These are phyloP conservation scores for Pseudochirops cupreus DNA, from an alignment of 2,797 vertebrate species.

Conservation along the genomic window DNA sequence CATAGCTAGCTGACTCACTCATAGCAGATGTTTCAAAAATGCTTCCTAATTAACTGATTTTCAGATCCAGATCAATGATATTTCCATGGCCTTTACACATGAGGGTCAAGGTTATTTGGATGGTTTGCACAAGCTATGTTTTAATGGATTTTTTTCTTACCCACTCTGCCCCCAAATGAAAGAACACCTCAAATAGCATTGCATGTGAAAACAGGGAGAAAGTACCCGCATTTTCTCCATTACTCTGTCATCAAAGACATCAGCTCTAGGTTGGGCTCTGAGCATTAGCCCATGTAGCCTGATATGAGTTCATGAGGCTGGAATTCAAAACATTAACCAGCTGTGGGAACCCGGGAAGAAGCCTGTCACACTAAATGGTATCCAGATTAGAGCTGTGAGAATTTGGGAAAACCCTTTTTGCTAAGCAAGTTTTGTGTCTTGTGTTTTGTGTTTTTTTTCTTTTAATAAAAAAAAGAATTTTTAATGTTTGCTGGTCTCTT, in stretches of 20 bases:
- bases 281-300: conserved; percentile 86
- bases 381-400: conserved; percentile 90
- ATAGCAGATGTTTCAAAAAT: not conserved
- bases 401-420: conserved; percentile 87
- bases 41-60: not conserved
- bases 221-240: conserved; percentile 81
- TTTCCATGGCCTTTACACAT: not conserved
- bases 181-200: conserved; percentile 78
- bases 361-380: conserved; percentile 89
- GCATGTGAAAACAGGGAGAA: conserved; percentile 80
- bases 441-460: conserved; percentile 27
- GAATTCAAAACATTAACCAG: conserved; percentile 98
- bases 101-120: conserved; percentile 53
- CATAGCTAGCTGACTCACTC: not conserved
- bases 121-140: conserved; percentile 49
- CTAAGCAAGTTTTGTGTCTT: conserved; percentile 79
- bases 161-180: conserved; percentile 58
- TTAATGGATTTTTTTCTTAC: conserved; percentile 57
- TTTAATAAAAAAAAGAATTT: conserved; percentile 21
- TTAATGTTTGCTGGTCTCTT: conserved; percentile 56
- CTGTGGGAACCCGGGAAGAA: conserved; percentile 92
- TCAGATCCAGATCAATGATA: not conserved
- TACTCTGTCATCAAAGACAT: conserved; percentile 89
- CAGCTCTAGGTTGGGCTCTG: conserved; percentile 84
- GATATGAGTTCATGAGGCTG: conserved; percentile 95